Evolutionary conservation across 2,113 vertebrate genomes (phyloP).

Genomic region (Plecotus auritus): DNA sequence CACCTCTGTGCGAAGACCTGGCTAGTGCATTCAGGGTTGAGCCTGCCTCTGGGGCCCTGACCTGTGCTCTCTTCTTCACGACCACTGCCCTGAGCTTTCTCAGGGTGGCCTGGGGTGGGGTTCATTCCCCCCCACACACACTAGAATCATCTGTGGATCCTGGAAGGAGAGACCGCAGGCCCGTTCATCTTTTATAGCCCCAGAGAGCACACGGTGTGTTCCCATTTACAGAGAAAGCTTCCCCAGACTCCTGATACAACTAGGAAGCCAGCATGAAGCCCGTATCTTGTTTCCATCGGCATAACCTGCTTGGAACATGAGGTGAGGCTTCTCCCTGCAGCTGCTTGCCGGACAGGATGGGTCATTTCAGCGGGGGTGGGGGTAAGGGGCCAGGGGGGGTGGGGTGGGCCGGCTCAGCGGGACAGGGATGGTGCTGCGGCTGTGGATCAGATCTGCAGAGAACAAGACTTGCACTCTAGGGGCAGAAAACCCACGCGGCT

Average conservation of each 20-base stretch:
- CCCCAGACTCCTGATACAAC: background rate
- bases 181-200: background rate
- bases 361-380: background rate
- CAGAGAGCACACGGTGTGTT: background rate
- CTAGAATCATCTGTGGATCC: background rate
- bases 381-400: no score
- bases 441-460: background rate
- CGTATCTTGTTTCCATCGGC: slow-evolving; percentile 34
- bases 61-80: no score
- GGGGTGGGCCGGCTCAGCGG: rapidly evolving
- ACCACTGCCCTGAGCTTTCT: background rate
- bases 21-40: background rate
- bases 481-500: background rate
- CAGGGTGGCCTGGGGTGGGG: rapidly evolving
- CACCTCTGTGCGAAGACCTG: background rate
- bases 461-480: background rate
- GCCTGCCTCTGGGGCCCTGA: background rate
- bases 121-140: background rate
- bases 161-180: background rate
- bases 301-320: background rate
- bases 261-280: background rate
- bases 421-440: background rate
- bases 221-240: background rate
- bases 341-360: background rate
- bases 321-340: background rate